Evolutionary conservation across 1,140 invertebrate genomes (phyloP).

Genomic region (Cotesia typhae): DNA sequence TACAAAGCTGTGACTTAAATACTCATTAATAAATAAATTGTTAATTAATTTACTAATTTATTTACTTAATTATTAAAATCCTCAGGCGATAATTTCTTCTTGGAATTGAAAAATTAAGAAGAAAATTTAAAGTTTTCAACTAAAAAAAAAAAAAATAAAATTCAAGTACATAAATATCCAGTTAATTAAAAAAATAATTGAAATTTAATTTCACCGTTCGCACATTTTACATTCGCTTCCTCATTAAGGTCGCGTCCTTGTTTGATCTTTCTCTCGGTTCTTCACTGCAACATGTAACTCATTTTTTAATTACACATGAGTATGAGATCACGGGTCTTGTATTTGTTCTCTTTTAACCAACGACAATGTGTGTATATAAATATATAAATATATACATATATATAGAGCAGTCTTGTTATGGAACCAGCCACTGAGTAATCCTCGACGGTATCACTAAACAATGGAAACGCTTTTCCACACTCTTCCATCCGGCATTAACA

Average conservation of each 20-base stretch:
- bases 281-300: constrained; percentile 35
- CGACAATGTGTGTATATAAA: constrained; percentile 4
- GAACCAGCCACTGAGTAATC: constrained; percentile 31
- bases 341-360: constrained; percentile 4
- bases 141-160: not conserved
- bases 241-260: constrained; percentile 63
- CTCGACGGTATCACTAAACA: constrained; percentile 33
- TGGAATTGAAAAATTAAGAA: too few relatives aligned
- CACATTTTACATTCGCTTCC: constrained; percentile 30
- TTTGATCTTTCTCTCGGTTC: constrained; percentile 51
- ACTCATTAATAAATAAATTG: constrained; percentile 16
- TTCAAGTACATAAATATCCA: not conserved
- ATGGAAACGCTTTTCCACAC: constrained; percentile 34
- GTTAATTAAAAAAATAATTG: not conserved
- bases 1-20: not conserved
- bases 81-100: too few relatives aligned
- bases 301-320: constrained; percentile 48
- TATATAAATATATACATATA: constrained; percentile 11
- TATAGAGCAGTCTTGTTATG: constrained; percentile 16
- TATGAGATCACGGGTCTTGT: constrained; percentile 37
- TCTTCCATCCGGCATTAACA: constrained; percentile 24
- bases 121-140: too few relatives aligned
- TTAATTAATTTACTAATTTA: not conserved
- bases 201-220: constrained; percentile 16
- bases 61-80: not conserved